phyloP scores from a whole-genome alignment of 2,888 invertebrate species.

The Napeogenes inachia region DNA sequence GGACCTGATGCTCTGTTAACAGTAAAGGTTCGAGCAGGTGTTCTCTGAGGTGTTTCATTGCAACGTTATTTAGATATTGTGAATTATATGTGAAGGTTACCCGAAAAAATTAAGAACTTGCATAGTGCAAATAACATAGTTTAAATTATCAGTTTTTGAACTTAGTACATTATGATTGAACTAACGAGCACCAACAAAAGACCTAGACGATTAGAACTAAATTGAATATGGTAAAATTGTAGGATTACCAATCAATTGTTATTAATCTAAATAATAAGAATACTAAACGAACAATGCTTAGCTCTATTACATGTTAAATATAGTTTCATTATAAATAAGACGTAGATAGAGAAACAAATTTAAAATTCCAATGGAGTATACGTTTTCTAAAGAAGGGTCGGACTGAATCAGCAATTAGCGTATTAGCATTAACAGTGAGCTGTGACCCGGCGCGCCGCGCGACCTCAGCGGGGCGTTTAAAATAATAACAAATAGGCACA shows the following conservation, averaged over 20 bases:
- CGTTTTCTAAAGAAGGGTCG: slow-evolving; percentile 58
- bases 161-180: too few relatives aligned
- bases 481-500: not conserved
- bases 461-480: slow-evolving; percentile 30
- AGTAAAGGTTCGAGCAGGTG: slow-evolving; percentile 39
- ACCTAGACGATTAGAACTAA: too few relatives aligned
- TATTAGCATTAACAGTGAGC: slow-evolving; percentile 47
- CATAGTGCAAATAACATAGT: too few relatives aligned
- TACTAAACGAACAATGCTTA: not conserved
- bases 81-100: not conserved
- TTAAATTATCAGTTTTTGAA: too few relatives aligned
- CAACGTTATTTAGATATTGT: not conserved
- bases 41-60: slow-evolving; percentile 19
- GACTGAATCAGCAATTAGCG: slow-evolving; percentile 66
- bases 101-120: not conserved
- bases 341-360: slow-evolving; percentile 29
- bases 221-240: too few relatives aligned
- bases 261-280: too few relatives aligned
- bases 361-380: slow-evolving; percentile 53
- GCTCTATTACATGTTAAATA: not conserved
- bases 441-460: slow-evolving; percentile 38
- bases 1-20: slow-evolving; percentile 36
- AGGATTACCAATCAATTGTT: too few relatives aligned
- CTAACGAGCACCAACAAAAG: too few relatives aligned
- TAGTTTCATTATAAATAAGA: slow-evolving; percentile 6